Conservation (phyloP, 2,113 vertebrate genomes). For the Arenaria interpres region DNA sequence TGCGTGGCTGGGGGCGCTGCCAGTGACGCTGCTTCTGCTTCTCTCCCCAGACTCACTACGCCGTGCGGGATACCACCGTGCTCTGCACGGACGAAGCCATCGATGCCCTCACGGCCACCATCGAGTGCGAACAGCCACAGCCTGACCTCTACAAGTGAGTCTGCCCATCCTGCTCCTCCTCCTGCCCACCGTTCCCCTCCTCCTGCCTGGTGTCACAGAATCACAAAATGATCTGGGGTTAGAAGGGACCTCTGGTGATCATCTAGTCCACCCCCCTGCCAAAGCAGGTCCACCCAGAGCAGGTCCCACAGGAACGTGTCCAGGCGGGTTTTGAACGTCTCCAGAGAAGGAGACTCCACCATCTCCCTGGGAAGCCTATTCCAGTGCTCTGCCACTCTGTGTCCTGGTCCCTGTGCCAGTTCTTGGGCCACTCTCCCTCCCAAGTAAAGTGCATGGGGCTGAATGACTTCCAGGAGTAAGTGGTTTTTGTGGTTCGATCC, state of each 20-base stretch:
- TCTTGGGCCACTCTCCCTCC: neutral
- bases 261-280: too few relatives aligned
- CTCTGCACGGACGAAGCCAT: conserved; percentile 81
- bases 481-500: neutral
- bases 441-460: neutral
- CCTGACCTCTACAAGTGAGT: conserved; percentile 98
- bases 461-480: neutral
- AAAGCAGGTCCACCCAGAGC: too few relatives aligned
- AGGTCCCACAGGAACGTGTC: too few relatives aligned
- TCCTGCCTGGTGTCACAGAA: neutral
- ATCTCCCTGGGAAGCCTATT: too few relatives aligned
- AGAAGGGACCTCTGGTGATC: too few relatives aligned
- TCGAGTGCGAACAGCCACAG: conserved; percentile 97
- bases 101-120: conserved; percentile 83
- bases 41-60: conserved; percentile 86
- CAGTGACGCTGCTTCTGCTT: neutral
- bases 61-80: conserved; percentile 83
- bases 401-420: rapidly evolving
- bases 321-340: too few relatives aligned
- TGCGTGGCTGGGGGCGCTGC: rapidly evolving
- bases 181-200: neutral
- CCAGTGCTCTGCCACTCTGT: too few relatives aligned
- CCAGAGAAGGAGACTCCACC: too few relatives aligned
- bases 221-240: too few relatives aligned
- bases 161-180: neutral